Evolutionary conservation across 2,888 invertebrate species (phyloP).

Genomic region (Euspilapteryx auroguttella): DNA sequence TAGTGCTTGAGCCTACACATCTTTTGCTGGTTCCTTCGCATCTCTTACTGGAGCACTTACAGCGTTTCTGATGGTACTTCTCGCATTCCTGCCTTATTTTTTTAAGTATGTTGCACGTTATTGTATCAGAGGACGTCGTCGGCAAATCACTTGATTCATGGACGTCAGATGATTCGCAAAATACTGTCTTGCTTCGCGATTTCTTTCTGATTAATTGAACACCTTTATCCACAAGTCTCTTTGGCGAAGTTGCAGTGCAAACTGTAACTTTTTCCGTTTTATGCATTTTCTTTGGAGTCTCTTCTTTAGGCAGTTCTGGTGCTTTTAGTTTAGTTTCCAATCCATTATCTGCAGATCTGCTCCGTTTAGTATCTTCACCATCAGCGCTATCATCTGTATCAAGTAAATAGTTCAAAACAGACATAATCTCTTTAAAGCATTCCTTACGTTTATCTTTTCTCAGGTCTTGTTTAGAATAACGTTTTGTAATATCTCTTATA

Average conservation of each 20-base stretch:
- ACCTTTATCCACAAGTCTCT: conserved; percentile 20
- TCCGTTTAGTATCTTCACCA: conserved; percentile 2
- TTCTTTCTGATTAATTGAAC: conserved; percentile 20
- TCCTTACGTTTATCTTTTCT: conserved; percentile 32
- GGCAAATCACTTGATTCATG: conserved; percentile 28
- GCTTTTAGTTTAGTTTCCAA: not conserved
- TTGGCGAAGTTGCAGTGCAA: conserved; percentile 6
- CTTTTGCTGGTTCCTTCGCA: conserved; percentile 15
- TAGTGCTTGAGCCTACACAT: conserved; percentile 34
- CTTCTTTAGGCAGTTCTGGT: no score
- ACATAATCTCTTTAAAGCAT: conserved; percentile 41
- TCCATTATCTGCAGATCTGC: not conserved
- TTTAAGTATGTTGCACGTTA: conserved; percentile 34
- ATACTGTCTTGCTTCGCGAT: conserved; percentile 13
- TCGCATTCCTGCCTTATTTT: conserved; percentile 47
- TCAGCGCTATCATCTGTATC: conserved; percentile 34
- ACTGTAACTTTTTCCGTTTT: not conserved
- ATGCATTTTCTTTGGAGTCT: not conserved
- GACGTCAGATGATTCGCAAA: conserved; percentile 26
- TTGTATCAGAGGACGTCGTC: conserved; percentile 34
- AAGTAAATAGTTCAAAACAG: conserved; percentile 36
- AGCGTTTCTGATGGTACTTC: conserved; percentile 36
- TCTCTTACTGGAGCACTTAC: conserved; percentile 19
- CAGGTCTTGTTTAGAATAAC: conserved; percentile 36
- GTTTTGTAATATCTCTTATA: conserved; percentile 40